Evolutionary conservation across 2,888 invertebrate species (phyloP), one percentile per base, ranked within the genome.

Genomic region (Agriopis leucophaearia): DNA sequence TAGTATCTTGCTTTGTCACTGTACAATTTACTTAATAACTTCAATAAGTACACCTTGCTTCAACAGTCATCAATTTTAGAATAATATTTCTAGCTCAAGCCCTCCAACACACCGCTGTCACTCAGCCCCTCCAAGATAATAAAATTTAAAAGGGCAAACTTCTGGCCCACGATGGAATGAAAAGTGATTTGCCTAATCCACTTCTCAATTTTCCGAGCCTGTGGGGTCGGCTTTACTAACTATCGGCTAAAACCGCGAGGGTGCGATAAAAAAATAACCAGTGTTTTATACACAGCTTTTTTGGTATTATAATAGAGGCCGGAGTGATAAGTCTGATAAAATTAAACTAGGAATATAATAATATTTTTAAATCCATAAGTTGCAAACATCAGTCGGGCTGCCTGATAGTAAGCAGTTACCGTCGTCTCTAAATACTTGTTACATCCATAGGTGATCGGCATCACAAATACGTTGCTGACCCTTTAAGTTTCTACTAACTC

Each of bases 141-240:
- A 92, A 92, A 92, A 93, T 92, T 91, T 92, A 90, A 92, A 92
- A 91, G 91, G 90, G 90, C 91, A 89, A 92, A 93, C 89, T 93
- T 91, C 86, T 88, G 81, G 84, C 83, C 86, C 59, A 27, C 45
- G 86, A 82, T 81, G 86, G 89, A 88, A 91, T 91, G 90, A 90
- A 93, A 94, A 94, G 91, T 92, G 92, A 93, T 93, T 94, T 94
- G 89, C 91, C 88, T 94, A 92, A 94, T 93, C 92, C 91, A 91
- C 89, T 92, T 90, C 91, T 88, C 91, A 92, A 92, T 93, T 92
- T 92, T 91, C 91, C 89, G 75, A 85, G 80, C 86, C 92, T 90
- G 88, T 89, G 90, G 82, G 27, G 42, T 52, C 64, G 40, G 61
- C 51, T 66, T 61, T 51, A 40, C 69, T 71, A 73, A 74, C 74